A percentile compares a stretch with the other conserved stretches of the same genome.
phyloP scores from a whole-genome alignment of 2,113 vertebrate species.

The Xiphias gladius region DNA sequence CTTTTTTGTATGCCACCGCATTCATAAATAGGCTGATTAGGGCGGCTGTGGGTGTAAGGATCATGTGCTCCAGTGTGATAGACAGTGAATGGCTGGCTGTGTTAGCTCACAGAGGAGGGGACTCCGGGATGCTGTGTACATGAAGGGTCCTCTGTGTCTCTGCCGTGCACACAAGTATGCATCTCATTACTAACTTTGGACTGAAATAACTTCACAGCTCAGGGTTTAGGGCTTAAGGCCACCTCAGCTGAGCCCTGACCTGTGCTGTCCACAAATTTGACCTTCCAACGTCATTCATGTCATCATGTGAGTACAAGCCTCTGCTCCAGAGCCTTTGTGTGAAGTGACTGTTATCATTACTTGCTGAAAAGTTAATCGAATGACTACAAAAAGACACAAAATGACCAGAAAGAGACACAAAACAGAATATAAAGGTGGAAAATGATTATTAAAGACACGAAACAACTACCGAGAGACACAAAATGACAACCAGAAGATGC shows the following conservation, averaged over 20 bases:
- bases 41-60: conserved; percentile 61
- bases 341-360: background rate
- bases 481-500: background rate
- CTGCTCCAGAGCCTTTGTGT: background rate
- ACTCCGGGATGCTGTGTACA: conserved; percentile 63
- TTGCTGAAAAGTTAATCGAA: background rate
- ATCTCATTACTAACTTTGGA: conserved; percentile 73
- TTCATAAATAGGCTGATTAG: conserved; percentile 70
- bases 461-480: background rate
- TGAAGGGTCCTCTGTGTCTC: conserved; percentile 76
- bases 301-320: conserved; percentile 8
- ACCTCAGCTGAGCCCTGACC: conserved; percentile 69
- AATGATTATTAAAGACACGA: background rate
- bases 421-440: background rate
- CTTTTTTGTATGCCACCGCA: conserved; percentile 54
- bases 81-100: conserved; percentile 78
- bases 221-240: conserved; percentile 55
- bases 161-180: conserved; percentile 74
- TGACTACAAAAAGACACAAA: background rate
- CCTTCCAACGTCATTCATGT: conserved; percentile 45
- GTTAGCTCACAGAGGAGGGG: conserved; percentile 70
- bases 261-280: conserved; percentile 45
- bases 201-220: conserved; percentile 70
- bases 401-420: background rate
- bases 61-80: conserved; percentile 79